These are phyloP conservation scores for Syrrhaptes paradoxus DNA, from an alignment of 2,113 vertebrate species.

Conservation along the genomic window DNA sequence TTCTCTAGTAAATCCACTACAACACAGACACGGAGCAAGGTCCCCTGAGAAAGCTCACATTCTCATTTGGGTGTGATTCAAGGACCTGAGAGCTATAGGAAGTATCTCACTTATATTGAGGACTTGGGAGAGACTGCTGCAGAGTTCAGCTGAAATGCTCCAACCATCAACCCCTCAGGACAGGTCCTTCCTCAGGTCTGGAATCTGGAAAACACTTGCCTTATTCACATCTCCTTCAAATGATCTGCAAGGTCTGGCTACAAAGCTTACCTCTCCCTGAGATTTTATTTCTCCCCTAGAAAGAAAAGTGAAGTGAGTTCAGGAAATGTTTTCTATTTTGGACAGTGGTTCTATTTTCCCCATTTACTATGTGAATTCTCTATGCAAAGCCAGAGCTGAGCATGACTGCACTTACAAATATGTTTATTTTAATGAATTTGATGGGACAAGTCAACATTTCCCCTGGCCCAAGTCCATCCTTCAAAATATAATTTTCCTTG, in stretches of 20 bases:
- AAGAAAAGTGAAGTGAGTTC: slow-evolving; percentile 2
- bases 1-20: background rate
- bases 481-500: background rate
- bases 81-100: background rate
- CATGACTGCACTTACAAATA: background rate
- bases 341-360: background rate
- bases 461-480: slow-evolving; percentile 43
- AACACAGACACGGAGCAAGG: background rate
- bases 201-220: slow-evolving; percentile 26
- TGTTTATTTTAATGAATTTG: slow-evolving; percentile 30
- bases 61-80: background rate
- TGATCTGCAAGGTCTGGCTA: slow-evolving; percentile 44
- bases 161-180: background rate
- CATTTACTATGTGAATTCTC: background rate
- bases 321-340: slow-evolving; percentile 25
- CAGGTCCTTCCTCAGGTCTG: background rate
- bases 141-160: background rate
- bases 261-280: background rate
- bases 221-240: slow-evolving; percentile 18
- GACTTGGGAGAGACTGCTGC: background rate
- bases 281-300: slow-evolving; percentile 34
- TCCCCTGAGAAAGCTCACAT: background rate
- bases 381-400: background rate
- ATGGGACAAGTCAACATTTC: slow-evolving; percentile 43
- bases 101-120: background rate